Base-by-base conservation (phyloP, 1,140 invertebrate genomes). In the Aricia agestis region DNA sequence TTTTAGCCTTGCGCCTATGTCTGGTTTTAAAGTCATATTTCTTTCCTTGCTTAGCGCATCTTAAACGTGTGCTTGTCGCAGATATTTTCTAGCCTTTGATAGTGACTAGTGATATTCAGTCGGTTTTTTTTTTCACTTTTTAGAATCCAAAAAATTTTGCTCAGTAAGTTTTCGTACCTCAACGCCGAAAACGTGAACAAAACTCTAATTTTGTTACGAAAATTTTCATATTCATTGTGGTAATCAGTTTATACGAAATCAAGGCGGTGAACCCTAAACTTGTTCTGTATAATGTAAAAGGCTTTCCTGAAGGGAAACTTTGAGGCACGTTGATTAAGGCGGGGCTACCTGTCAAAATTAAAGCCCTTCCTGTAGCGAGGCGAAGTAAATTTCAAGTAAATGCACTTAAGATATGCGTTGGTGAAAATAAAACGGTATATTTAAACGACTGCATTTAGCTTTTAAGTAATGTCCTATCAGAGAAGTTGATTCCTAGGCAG, bases 291-390 rank as follows among this genome's bases (percentile, higher is more conserved):
- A 52, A 52, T 13, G 45, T 52, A 52, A 52, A 1, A 52, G 45
- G 18, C 58, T 59, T 25, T 25, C 59, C 17, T 63, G 17, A 63
- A 63, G 17, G 17, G 11, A 18, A 11, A 63, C 18, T 63, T 19
- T 18, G 18, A 63, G 18, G 18, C 18, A 63, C 17, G 4, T 63
- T 19, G 58, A 59, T 17, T 59, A 59, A 18, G 58, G 17, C 18
- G 59, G 18, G 7, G 59, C 19, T 63, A 63, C 59, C 10, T 63
- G 59, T 19, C 59, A 11, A 25, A 63, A 63, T 63, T 19, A 63
- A 63, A 19, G 18, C 59, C 6, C 17, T 63, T 63, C 18, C 59
- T 52, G 45, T 36, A 52, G 45, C 45, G 45, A 52, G 45, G 36
- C 36, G 45, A 15, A 13, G 0, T 52, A 52, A 52, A 52, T 52